Evolutionary conservation across 2,888 invertebrate genomes (phyloP), one percentile per base, ranked within the genome.

Genomic region (Ophraella communa): DNA sequence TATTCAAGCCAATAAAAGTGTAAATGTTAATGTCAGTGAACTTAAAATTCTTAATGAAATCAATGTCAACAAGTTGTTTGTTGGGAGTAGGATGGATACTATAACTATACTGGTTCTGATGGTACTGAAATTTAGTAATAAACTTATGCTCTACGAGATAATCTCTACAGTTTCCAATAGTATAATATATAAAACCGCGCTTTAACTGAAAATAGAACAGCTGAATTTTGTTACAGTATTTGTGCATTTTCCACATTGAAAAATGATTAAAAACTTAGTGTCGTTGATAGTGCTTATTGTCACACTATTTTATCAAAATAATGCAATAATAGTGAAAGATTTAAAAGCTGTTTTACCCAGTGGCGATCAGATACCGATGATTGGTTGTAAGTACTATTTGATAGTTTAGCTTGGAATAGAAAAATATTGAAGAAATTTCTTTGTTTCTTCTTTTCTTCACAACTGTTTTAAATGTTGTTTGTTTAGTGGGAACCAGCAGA

Each of bases 401-500:
- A 14, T 21, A 45, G 14, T 1, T 10, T 61, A 51, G 49, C 18
- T 18, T 14, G 18, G n/a, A n/a, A n/a, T n/a, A n/a, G n/a, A n/a
- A n/a, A n/a, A n/a, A n/a, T n/a, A 39, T 14, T 23, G 10, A 24
- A 1, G 1, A 24, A 24, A 1, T 7, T 24, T 24, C 4, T 24
- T 24, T 10, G 11, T 30, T 10, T 10, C 2, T 3, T 3, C 10
- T 30, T 45, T 35, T 54, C 39, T 35, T 39, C 1, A 33, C 53
- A 17, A 11, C 20, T 27, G 4, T 1, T 18, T 27, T 23, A 23
- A 23, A 14, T n/a, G 8, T 56, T 8, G 2, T 20, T 27, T n/a
- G 71, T 77, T 64, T 77, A 87, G 88, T 91, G 77, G 91, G 91
- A 8, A 91, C 91, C 1, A 90, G 84, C 74, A 85, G 84, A 71